Base-by-base conservation (phyloP, 30 jellyfish, hydroid and myxozoan genomes). In the Aurelia aurita region DNA sequence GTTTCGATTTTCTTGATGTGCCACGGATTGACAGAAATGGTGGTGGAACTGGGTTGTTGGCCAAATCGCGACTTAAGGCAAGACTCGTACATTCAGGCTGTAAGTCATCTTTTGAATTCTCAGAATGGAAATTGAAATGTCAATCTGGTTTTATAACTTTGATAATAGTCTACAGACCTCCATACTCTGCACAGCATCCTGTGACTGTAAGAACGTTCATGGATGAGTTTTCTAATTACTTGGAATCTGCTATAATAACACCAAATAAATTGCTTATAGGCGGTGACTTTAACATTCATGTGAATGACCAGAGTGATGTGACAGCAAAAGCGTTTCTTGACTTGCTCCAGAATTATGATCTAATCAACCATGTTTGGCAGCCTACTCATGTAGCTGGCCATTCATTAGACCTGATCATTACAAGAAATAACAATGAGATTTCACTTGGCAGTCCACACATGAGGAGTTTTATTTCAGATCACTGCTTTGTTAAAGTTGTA, bases 101-200 rank as follows among this genome's bases (percentile, higher is more conserved):
- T 73, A 73, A 73, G 85, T 27, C 85, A 28, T 73, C 85, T 73
- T 73, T 73, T 73, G 85, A 73, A 73, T 51, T 73, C 72, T 73
- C 85, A 73, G 85, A 73, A 73, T 73, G 85, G 85, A 73, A 49
- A 45, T 73, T 73, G 72, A 73, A 73, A 73, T 73, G 71, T 46
- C 85, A 46, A 28, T 73, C 85, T 46, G 85, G 72, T 73, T 73
- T 73, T 73, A 73, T 22, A 73, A 73, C 85, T 12, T 73, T 45
- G 85, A 73, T 73, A 73, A 73, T 73, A 73, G 85, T 73, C 85
- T 45, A 73, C 54, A 73, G 73, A 53, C 85, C 72, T 73, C 85
- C 85, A 73, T 73, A 73, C 72, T 73, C 85, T 44, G 72, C 76
- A 73, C 85, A 73, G 64, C 66, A 69, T 47, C 59, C 59, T 47